Conservation (phyloP, 2,888 invertebrate species). For the Synanthedon tipuliformis region DNA sequence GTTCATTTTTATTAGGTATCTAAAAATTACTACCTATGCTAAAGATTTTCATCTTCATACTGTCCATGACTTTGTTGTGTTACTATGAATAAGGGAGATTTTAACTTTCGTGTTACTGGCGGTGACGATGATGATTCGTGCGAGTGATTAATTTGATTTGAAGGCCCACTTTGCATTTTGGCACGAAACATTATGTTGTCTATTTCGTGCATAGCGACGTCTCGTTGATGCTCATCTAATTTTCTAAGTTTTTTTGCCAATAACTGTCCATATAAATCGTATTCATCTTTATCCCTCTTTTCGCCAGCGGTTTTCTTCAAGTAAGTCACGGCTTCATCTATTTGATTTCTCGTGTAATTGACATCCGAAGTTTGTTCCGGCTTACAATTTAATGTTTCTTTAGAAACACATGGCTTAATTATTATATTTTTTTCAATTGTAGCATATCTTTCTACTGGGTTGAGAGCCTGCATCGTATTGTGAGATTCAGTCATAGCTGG, state of each 20-base stretch:
- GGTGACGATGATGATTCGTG: conserved; percentile 28
- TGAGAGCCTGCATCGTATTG: conserved; percentile 9
- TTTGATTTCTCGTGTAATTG: conserved; percentile 19
- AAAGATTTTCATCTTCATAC: conserved; percentile 40
- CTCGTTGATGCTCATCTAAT: conserved; percentile 49
- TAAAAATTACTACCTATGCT: conserved; percentile 12
- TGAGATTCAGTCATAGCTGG: conserved; percentile 17
- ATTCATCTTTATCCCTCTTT: conserved; percentile 41
- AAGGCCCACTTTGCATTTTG: conserved; percentile 32
- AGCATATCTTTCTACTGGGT: conserved; percentile 11
- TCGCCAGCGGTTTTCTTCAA: conserved; percentile 15
- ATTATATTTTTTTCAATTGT: neutral
- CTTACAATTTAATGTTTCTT: neutral
- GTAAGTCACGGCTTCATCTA: conserved; percentile 19
- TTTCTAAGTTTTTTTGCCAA: conserved; percentile 54
- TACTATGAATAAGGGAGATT: conserved; percentile 43
- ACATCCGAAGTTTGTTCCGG: neutral
- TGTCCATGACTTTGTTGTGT: conserved; percentile 28
- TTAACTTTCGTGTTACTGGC: conserved; percentile 29
- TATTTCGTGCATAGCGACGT: conserved; percentile 57
- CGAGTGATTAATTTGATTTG: conserved; percentile 12
- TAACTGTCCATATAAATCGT: conserved; percentile 49
- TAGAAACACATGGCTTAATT: neutral
- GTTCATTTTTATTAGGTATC: neutral
- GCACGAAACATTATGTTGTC: conserved; percentile 55